Base-by-base conservation (phyloP, 2,888 invertebrate genomes). In the Cynaeus angustus region DNA sequence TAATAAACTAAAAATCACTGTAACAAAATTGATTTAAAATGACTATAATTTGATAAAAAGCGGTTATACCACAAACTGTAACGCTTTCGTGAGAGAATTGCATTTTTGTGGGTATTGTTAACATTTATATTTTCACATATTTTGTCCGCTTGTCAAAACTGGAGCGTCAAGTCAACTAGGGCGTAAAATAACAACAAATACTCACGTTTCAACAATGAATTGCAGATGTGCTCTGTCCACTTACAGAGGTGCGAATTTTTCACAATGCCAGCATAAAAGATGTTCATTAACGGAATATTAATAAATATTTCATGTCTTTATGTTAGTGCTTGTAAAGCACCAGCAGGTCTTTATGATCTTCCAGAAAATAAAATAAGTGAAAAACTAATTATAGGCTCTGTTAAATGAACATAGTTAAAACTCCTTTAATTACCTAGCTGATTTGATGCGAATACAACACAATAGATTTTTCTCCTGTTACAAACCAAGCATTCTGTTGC, bases 141-240 rank as follows among this genome's bases (percentile, higher is more conserved):
- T 46, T 58, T n/a, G n/a, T n/a, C n/a, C n/a, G n/a, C n/a, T 59
- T 48, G 61, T 33, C 61, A 61, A 50, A 59, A 50, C 13, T 48
- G 37, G 33, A 30, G 16, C 58, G 59, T 46, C 28, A 43, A 9
- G 5, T 12, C 37, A 61, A 61, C 10, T 61, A 61, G 37, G 59
- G 59, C 61, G 38, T 48, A 61, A 46, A 61, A 50, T 46, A 61
- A 37, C 13, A 59, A 30, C 50, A 48, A 48, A 16, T n/a, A 21
- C 21, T 56, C 46, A 61, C 58, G 43, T 58, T 45, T 58, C 30
- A 28, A 58, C 61, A 10, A 50, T 41, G 41, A 61, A 50, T 37
- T 12, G 16, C 61, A 61, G 37, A 33, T 61, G 59, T 13, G 10
- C 41, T 10, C 21, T 21, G 21, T 4, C 33, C 7, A 33, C 33